Evolutionary conservation across 1,140 invertebrate species (phyloP).

Genomic region (Cotesia typhae): DNA sequence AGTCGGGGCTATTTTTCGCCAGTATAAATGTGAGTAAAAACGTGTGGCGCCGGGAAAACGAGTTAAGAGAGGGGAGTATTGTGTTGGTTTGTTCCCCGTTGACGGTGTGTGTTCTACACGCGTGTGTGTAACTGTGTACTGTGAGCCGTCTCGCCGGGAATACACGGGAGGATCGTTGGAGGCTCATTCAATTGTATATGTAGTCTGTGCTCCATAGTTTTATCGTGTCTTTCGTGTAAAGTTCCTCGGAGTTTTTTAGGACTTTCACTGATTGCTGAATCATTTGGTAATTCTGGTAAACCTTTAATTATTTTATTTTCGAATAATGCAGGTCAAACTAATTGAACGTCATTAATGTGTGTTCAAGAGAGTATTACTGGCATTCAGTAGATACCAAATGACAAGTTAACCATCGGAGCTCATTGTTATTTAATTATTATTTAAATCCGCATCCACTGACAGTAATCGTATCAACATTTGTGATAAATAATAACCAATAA

Average conservation of each 20-base stretch:
- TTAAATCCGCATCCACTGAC: neutral
- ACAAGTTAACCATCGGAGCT: slow-evolving; percentile 3
- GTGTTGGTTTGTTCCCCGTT: slow-evolving; percentile 13
- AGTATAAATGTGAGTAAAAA: slow-evolving; percentile 56
- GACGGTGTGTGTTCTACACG: slow-evolving; percentile 9
- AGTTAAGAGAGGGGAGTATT: slow-evolving; percentile 10
- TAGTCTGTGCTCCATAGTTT: neutral
- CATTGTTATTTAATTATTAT: slow-evolving; percentile 6
- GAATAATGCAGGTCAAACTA: neutral
- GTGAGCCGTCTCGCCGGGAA: slow-evolving; percentile 22
- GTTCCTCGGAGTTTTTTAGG: neutral
- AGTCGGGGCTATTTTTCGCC: slow-evolving; percentile 56
- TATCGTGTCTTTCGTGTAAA: slow-evolving; percentile 4
- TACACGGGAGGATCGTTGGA: slow-evolving; percentile 6
- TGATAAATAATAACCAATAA: neutral
- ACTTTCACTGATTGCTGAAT: neutral
- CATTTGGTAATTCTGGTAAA: neutral
- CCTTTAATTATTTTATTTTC: neutral
- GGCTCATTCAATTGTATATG: slow-evolving; percentile 17
- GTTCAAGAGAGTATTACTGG: neutral
- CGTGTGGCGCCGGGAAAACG: slow-evolving; percentile 28
- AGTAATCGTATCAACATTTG: neutral
- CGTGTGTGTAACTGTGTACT: slow-evolving; percentile 26
- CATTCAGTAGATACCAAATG: neutral
- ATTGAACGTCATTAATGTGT: slow-evolving; percentile 7